These are phyloP conservation scores for Phasia obesa DNA, from an alignment of 2,888 invertebrate genomes.

Conservation along the genomic window DNA sequence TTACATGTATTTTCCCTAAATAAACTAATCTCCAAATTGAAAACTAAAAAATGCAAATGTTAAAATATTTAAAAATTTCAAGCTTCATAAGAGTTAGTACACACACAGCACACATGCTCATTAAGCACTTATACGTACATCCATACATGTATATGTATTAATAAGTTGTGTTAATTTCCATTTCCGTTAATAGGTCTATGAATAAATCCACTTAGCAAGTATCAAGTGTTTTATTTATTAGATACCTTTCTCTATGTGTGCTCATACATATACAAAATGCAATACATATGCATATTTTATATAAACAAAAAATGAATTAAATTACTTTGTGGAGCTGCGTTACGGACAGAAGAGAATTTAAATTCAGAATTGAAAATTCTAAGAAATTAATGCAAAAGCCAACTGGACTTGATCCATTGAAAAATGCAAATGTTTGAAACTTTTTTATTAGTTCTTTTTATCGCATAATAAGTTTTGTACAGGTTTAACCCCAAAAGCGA, in stretches of 20 bases:
- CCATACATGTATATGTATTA: neutral
- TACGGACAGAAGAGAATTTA: neutral
- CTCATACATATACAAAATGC: neutral
- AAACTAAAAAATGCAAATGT: no score
- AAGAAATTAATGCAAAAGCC: slow-evolving; percentile 22
- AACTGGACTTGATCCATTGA: slow-evolving; percentile 49
- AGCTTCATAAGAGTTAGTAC: neutral
- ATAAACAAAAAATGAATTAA: slow-evolving; percentile 27
- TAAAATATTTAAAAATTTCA: slow-evolving; percentile 11
- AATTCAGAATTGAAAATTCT: slow-evolving; percentile 20
- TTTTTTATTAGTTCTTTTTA: slow-evolving; percentile 7
- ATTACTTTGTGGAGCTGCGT: neutral
- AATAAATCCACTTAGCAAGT: slow-evolving; percentile 24
- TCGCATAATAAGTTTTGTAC: slow-evolving; percentile 30
- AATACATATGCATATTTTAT: neutral
- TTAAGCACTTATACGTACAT: neutral
- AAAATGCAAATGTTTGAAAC: slow-evolving; percentile 24
- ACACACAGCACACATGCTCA: no score
- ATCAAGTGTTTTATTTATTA: slow-evolving; percentile 42
- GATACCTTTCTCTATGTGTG: neutral
- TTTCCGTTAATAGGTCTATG: slow-evolving; percentile 41
- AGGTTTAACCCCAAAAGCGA: slow-evolving; percentile 48
- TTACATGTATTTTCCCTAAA: no score
- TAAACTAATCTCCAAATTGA: no score
- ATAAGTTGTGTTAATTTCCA: slow-evolving; percentile 31